Percentiles rank a stretch among this genome's conserved stretches.
phyloP scores from a whole-genome alignment of 1,140 invertebrate species.

The Trichonephila clavipes region DNA sequence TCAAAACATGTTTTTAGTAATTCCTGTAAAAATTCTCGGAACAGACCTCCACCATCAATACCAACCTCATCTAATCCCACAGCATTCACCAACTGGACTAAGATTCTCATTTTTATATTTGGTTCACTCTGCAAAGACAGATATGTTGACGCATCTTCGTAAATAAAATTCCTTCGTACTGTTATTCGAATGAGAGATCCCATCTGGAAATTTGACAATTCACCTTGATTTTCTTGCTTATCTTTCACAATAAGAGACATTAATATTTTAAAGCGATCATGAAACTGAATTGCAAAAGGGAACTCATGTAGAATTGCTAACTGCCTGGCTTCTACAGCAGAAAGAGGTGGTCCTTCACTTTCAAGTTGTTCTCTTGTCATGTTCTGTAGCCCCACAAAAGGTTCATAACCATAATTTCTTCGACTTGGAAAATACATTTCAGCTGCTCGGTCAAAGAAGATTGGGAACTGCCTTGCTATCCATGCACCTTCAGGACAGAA shows the following conservation, averaged over 20 bases:
- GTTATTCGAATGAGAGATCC: slow-evolving; percentile 89
- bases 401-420: slow-evolving; percentile 83
- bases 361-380: slow-evolving; percentile 85
- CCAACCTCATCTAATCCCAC: slow-evolving; percentile 96
- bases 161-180: slow-evolving; percentile 94
- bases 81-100: slow-evolving; percentile 94
- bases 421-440: slow-evolving; percentile 84
- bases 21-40: slow-evolving; percentile 93
- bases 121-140: slow-evolving; percentile 94
- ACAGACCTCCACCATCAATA: slow-evolving; percentile 96
- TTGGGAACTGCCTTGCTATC: slow-evolving; percentile 87
- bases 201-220: slow-evolving; percentile 86
- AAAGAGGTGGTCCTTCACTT: slow-evolving; percentile 90
- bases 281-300: slow-evolving; percentile 95
- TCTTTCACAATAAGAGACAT: slow-evolving; percentile 82
- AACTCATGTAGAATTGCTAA: slow-evolving; percentile 93
- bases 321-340: slow-evolving; percentile 92
- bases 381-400: slow-evolving; percentile 85
- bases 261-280: slow-evolving; percentile 87
- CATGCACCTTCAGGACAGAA: slow-evolving; percentile 90
- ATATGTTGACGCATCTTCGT: slow-evolving; percentile 98
- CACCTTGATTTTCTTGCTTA: slow-evolving; percentile 87
- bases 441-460: slow-evolving; percentile 84
- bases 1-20: slow-evolving; percentile 97
- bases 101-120: slow-evolving; percentile 90